A percentile compares a stretch with the other conserved stretches of the same genome.
Evolutionary conservation across 2,888 invertebrate genomes (phyloP).

Genomic region (Euzophera pinguis): DNA sequence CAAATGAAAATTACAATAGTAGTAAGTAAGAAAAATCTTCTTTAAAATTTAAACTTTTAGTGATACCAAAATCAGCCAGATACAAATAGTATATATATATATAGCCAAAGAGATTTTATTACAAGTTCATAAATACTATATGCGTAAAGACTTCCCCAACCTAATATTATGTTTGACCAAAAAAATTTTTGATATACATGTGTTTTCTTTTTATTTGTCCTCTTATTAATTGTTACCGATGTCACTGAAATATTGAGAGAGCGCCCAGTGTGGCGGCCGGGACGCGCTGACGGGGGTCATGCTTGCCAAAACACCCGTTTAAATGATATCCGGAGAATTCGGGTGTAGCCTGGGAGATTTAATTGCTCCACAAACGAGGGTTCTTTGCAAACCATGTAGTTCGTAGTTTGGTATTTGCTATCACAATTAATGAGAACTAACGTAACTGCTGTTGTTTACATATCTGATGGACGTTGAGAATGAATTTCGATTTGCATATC

Average conservation of each 20-base stretch:
- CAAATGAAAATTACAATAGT: too few relatives aligned
- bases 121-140: too few relatives aligned
- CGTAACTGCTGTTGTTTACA: not conserved
- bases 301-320: slow-evolving; percentile 52
- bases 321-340: slow-evolving; percentile 43
- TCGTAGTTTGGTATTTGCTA: slow-evolving; percentile 3
- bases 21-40: too few relatives aligned
- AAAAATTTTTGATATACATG: too few relatives aligned
- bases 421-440: not conserved
- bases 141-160: too few relatives aligned
- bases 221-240: slow-evolving; percentile 16
- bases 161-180: too few relatives aligned
- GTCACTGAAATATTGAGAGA: slow-evolving; percentile 32
- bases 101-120: too few relatives aligned
- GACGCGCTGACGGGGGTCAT: slow-evolving; percentile 47
- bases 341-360: slow-evolving; percentile 37
- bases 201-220: slow-evolving; percentile 21
- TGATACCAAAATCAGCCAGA: too few relatives aligned
- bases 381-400: slow-evolving; percentile 20
- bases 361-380: slow-evolving; percentile 32
- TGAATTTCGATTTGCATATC: not conserved
- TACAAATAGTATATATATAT: too few relatives aligned
- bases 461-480: not conserved
- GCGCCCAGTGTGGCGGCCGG: slow-evolving; percentile 16
- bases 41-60: too few relatives aligned